Evolutionary conservation across 2,797 vertebrate genomes (phyloP).

Genomic region (Aeoliscus strigatus): DNA sequence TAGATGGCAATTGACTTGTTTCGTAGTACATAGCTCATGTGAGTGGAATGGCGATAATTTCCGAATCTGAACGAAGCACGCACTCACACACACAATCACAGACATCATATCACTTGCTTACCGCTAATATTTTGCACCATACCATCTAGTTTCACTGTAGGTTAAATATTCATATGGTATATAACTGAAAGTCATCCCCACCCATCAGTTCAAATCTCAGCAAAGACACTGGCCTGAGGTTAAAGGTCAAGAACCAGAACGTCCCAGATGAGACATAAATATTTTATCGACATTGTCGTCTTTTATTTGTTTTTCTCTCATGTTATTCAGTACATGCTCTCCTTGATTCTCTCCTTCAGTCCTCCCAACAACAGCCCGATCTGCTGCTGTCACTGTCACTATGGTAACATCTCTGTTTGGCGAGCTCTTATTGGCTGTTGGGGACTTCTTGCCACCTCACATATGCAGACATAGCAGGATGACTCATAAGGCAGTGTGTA

Average conservation of each 20-base stretch:
- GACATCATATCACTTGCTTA: too few species aligned
- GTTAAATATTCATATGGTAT: too few species aligned
- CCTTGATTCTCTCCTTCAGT: constrained; percentile 9
- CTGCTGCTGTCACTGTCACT: constrained; percentile 60
- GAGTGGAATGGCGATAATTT: too few species aligned
- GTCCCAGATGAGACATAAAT: too few species aligned
- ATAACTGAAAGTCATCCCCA: too few species aligned
- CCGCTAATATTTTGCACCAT: too few species aligned
- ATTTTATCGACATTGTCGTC: neutral
- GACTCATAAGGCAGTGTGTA: constrained; percentile 40
- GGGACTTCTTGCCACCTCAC: constrained; percentile 49
- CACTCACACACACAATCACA: too few species aligned
- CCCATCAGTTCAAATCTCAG: too few species aligned
- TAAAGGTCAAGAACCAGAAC: neutral
- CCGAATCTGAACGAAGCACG: too few species aligned
- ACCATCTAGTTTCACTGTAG: too few species aligned
- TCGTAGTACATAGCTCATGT: too few species aligned
- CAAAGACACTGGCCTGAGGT: neutral
- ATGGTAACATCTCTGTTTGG: constrained; percentile 46
- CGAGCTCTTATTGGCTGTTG: constrained; percentile 44
- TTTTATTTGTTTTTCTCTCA: neutral
- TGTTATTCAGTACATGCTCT: constrained; percentile 6
- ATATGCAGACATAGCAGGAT: constrained; percentile 46
- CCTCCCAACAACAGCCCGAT: constrained; percentile 32
- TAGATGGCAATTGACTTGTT: too few species aligned